Base-by-base conservation (phyloP, 1,140 invertebrate species). In the Heliconius nattereri region DNA sequence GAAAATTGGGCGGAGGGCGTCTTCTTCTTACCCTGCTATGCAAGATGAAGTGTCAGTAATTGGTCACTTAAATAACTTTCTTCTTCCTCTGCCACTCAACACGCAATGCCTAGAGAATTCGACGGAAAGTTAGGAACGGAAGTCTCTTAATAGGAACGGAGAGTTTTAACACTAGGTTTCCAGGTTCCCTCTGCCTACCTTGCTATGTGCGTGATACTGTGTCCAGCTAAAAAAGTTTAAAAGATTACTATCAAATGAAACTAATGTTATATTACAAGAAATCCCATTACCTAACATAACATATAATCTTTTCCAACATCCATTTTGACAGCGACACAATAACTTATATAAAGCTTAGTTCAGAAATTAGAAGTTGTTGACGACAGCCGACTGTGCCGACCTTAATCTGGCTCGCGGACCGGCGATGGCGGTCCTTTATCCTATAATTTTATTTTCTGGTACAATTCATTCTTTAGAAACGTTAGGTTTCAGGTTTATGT, bases 291-390 rank as follows among this genome's bases (percentile, higher is more conserved):
- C n/a, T 75, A 52, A 54, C 45, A 52, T 8, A 20, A 52, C 49
- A 40, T 57, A 75, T 81, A 81, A 78, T 78, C 72, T 81, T 76
- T 82, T 74, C 75, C 40, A 71, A 60, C 75, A 79, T 79, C 45
- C 71, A 79, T 82, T 78, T 75, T 72, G 45, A 78, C 70, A 57
- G 54, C 54, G 23, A 35, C 49, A 78, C 82, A 80, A 81, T 78
- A 79, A 78, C 79, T 66, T 66, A 66, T 66, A 66, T 79, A 80
- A 83, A 80, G 80, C 80, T 84, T 79, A 84, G 80, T 72, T 83
- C 72, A 78, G 78, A 81, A 81, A 84, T 81, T 81, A 81, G 83
- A 84, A 78, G 77, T 78, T 79, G 78, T 79, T 75, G 78, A 79
- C 79, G 76, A 76, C 77, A 76, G 60, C 66, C 66, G 49, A 70